phyloP scores from a whole-genome alignment of 2,888 invertebrate genomes.

The Aporophyla nigra region DNA sequence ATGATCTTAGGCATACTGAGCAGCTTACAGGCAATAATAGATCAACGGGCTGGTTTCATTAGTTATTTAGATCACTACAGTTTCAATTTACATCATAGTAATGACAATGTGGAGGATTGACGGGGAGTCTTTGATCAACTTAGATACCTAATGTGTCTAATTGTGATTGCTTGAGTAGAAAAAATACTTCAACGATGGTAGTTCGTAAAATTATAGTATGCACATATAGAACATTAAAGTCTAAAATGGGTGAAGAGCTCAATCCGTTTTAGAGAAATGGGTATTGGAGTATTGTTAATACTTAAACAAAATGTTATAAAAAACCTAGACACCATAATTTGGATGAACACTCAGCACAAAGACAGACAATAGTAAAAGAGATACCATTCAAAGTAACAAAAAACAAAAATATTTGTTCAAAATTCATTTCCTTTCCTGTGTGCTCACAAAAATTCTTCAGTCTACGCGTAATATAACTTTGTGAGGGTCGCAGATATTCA shows the following conservation, averaged over 20 bases:
- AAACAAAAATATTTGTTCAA: too few species aligned
- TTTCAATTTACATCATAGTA: slow-evolving; percentile 41
- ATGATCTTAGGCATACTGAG: slow-evolving; percentile 41
- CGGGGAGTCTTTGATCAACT: background rate
- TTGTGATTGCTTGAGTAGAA: background rate
- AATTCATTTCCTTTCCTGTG: too few species aligned
- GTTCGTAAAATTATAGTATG: too few species aligned
- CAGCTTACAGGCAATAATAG: slow-evolving; percentile 38
- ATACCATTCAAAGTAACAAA: too few species aligned
- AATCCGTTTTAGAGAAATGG: too few species aligned
- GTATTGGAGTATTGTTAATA: too few species aligned
- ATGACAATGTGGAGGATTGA: slow-evolving; percentile 28
- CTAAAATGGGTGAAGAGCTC: too few species aligned
- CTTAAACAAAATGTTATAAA: too few species aligned
- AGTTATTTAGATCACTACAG: slow-evolving; percentile 45
- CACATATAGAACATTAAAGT: too few species aligned
- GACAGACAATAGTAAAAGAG: too few species aligned
- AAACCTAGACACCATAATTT: too few species aligned
- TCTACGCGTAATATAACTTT: slow-evolving; percentile 5
- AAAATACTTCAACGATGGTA: background rate
- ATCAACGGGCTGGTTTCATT: slow-evolving; percentile 36
- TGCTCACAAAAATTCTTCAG: slow-evolving; percentile 2
- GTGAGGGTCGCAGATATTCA: slow-evolving; percentile 27
- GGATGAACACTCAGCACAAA: too few species aligned
- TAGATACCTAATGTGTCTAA: background rate